Evolutionary conservation across 53 echinoderm and acorn worm genomes (phyloP).

Genomic region (Antedon mediterranea): DNA sequence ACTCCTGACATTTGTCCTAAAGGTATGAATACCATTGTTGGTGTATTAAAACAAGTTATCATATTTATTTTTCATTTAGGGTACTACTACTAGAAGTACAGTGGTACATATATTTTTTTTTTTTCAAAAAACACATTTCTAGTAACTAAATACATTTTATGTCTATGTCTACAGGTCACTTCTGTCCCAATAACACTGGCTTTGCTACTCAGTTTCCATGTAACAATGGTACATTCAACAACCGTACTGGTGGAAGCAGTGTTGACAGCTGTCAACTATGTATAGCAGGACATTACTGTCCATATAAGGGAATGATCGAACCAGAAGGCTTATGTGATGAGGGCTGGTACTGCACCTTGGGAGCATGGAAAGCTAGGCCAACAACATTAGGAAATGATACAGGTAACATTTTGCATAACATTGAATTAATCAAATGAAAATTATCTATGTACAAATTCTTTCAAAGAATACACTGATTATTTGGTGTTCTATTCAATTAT

Average conservation of each 20-base stretch:
- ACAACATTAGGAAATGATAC: conserved; percentile 86
- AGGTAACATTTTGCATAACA: too few relatives aligned
- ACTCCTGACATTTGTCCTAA: conserved; percentile 52
- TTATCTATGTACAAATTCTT: too few relatives aligned
- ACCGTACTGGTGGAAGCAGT: conserved; percentile 46
- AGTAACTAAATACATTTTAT: too few relatives aligned
- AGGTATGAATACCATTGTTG: conserved; percentile 14
- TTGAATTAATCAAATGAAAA: too few relatives aligned
- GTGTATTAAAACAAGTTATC: too few relatives aligned
- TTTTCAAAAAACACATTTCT: too few relatives aligned
- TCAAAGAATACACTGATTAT: not conserved
- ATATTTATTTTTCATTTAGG: too few relatives aligned
- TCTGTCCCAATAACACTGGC: conserved; percentile 91
- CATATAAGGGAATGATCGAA: conserved; percentile 58
- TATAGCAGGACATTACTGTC: conserved; percentile 77
- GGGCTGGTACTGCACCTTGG: conserved; percentile 96
- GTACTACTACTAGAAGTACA: too few relatives aligned
- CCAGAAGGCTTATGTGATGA: conserved; percentile 62
- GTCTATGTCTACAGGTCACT: conserved; percentile 36
- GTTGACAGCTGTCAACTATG: conserved; percentile 83
- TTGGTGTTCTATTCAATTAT: not conserved
- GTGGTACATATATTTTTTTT: too few relatives aligned
- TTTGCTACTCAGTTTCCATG: conserved; percentile 78
- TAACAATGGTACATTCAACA: conserved; percentile 95
- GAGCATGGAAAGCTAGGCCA: conserved; percentile 73